Evolutionary conservation across 2,888 invertebrate species (phyloP).

Genomic region (Cryptus armator): DNA sequence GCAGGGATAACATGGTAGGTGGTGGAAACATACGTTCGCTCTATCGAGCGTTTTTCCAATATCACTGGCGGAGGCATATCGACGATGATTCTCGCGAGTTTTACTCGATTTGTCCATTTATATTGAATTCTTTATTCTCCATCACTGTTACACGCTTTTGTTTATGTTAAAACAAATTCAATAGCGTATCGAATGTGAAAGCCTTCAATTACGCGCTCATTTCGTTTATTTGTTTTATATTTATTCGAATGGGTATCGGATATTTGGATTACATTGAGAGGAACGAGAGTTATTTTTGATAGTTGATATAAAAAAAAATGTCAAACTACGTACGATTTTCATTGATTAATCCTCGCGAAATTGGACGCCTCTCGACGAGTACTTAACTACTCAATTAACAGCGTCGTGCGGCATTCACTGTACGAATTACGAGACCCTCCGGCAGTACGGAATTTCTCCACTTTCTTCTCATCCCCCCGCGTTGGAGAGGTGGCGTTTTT

Average conservation of each 20-base stretch:
- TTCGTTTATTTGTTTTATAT: background rate
- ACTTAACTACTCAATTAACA: slow-evolving; percentile 45
- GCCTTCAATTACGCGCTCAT: background rate
- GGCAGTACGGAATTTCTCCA: slow-evolving; percentile 17
- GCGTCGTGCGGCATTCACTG: background rate
- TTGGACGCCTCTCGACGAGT: slow-evolving; percentile 16
- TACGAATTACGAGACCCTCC: slow-evolving; percentile 29
- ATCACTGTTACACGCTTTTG: background rate
- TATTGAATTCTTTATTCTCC: background rate
- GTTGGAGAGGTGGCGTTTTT: background rate
- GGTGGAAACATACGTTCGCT: background rate
- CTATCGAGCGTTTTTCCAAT: slow-evolving; percentile 7
- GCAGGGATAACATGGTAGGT: background rate
- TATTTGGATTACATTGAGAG: background rate
- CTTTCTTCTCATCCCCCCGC: background rate
- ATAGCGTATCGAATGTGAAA: background rate
- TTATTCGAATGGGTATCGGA: background rate
- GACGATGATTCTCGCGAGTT: background rate
- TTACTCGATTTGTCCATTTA: background rate
- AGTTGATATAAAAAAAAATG: background rate
- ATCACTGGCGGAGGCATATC: background rate
- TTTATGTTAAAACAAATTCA: background rate
- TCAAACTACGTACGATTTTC: background rate
- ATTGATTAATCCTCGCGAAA: background rate
- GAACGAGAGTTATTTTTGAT: background rate